Conservation (phyloP, 2,113 vertebrate genomes). For the Phylloscopus trochilus region DNA sequence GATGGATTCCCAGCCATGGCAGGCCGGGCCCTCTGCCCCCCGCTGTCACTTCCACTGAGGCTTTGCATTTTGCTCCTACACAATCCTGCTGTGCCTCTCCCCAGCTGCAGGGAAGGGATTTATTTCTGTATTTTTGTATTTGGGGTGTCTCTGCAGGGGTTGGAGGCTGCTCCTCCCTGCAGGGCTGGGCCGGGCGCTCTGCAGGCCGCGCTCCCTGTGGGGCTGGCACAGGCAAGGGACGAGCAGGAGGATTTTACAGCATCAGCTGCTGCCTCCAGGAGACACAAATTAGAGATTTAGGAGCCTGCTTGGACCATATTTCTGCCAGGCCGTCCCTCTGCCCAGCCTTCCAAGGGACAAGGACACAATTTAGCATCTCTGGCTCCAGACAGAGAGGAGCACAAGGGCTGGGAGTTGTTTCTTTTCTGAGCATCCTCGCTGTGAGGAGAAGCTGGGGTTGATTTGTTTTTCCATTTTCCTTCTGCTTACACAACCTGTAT, state of each 20-base stretch:
- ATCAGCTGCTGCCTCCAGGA: background rate
- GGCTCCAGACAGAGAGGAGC: background rate
- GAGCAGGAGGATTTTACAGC: background rate
- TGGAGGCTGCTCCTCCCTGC: rapidly evolving
- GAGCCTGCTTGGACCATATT: background rate
- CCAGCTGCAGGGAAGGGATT: background rate
- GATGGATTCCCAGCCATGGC: background rate
- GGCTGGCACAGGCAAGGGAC: background rate
- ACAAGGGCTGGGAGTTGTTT: rapidly evolving
- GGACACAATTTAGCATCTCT: background rate
- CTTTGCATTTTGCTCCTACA: background rate
- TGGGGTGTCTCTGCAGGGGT: background rate
- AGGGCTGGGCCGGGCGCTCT: background rate
- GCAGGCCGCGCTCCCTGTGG: rapidly evolving
- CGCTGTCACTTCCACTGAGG: background rate
- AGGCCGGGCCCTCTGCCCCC: background rate
- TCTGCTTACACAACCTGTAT: background rate
- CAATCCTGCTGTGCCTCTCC: rapidly evolving
- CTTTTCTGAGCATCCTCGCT: background rate
- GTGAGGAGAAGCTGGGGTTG: background rate
- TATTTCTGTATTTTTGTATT: background rate
- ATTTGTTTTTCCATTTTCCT: background rate
- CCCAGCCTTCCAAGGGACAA: background rate
- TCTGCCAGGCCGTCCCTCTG: background rate
- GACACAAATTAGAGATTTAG: background rate